These are phyloP conservation scores for Oenanthe melanoleuca DNA, from an alignment of 2,113 vertebrate genomes.

Conservation along the genomic window DNA sequence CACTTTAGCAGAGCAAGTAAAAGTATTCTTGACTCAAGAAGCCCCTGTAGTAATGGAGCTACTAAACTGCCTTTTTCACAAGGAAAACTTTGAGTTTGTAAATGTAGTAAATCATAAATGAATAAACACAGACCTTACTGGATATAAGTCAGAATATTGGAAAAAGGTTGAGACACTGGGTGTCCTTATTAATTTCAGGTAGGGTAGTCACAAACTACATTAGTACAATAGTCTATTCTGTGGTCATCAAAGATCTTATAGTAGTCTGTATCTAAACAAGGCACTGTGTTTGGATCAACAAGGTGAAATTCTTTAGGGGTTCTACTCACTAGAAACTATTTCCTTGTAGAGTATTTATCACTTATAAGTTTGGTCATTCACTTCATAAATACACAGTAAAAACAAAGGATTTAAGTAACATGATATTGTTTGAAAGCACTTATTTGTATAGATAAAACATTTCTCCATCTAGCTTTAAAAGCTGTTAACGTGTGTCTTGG, in stretches of 20 bases:
- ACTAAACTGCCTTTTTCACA: not conserved
- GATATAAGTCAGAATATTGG: not conserved
- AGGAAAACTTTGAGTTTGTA: not conserved
- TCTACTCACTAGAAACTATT: not conserved
- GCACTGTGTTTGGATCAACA: not conserved
- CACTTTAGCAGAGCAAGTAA: not conserved
- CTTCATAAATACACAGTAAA: not conserved
- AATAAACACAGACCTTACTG: not conserved
- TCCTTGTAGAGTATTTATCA: not conserved
- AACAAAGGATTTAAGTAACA: not conserved
- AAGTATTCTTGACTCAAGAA: not conserved
- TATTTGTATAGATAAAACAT: not conserved
- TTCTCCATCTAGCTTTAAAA: not conserved
- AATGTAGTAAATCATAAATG: not conserved
- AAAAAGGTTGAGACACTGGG: not conserved
- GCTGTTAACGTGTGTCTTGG: accelerated
- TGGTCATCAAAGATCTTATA: not conserved
- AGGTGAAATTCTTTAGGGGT: not conserved
- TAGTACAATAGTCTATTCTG: not conserved
- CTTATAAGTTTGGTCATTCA: not conserved
- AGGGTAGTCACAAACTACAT: not conserved
- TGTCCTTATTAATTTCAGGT: not conserved
- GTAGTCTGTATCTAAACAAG: not conserved
- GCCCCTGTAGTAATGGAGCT: not conserved
- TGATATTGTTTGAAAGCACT: not conserved